These are phyloP conservation scores for Nyctibius grandis DNA, from an alignment of 2,797 vertebrate species.

Conservation along the genomic window DNA sequence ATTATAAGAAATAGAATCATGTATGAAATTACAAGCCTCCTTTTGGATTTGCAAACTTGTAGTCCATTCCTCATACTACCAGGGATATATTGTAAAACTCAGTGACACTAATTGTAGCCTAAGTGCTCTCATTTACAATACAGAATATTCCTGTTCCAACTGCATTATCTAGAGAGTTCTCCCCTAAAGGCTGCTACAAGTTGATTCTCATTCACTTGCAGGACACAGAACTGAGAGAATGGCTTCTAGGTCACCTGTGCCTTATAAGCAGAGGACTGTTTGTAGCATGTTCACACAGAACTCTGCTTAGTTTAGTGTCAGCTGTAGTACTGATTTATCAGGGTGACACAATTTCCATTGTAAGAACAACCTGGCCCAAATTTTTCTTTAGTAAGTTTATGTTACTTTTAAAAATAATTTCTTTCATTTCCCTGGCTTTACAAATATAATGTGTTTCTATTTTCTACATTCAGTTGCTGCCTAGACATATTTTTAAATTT, in stretches of 20 bases:
- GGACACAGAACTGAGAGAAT: background rate
- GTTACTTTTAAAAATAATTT: background rate
- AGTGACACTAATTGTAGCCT: background rate
- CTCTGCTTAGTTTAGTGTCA: background rate
- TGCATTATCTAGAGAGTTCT: background rate
- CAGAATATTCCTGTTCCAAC: background rate
- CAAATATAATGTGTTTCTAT: background rate
- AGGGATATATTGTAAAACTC: background rate
- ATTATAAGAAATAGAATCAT: background rate
- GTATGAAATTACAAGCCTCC: background rate
- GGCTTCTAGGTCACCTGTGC: constrained; percentile 17
- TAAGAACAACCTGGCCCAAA: background rate
- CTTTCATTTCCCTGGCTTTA: background rate
- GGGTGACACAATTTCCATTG: background rate
- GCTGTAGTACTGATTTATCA: background rate
- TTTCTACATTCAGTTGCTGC: background rate
- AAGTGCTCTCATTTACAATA: background rate
- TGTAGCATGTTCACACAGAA: background rate
- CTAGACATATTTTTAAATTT: background rate
- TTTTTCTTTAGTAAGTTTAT: background rate
- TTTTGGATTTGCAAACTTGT: background rate
- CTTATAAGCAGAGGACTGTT: background rate
- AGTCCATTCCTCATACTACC: background rate
- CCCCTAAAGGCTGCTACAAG: background rate
- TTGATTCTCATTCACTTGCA: background rate